Conservation (phyloP, 2,113 vertebrate genomes). For the Cricetomys ansorgei region DNA sequence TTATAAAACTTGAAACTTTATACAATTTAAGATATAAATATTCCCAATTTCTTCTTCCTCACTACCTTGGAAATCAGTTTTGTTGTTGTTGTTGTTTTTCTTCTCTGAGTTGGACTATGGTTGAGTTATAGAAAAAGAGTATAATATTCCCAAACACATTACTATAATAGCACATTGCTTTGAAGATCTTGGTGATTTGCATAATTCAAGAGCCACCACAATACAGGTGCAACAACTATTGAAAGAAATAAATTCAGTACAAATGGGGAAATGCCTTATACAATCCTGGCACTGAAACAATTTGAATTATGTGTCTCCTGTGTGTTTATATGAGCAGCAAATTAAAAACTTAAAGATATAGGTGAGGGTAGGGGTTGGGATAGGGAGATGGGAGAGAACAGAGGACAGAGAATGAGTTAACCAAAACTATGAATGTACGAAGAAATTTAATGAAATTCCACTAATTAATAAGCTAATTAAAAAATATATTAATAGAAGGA, state of each 20-base stretch:
- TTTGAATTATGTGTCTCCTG: background rate
- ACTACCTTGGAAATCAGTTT: background rate
- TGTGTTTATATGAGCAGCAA: conserved; percentile 35
- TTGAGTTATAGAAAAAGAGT: background rate
- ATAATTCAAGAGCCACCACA: conserved; percentile 39
- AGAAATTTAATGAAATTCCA: background rate
- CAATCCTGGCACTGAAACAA: background rate
- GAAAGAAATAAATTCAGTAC: background rate
- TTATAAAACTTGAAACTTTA: background rate
- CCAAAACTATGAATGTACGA: background rate
- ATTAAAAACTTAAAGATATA: background rate
- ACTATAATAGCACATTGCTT: conserved; percentile 47
- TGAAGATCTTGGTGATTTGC: conserved; percentile 38
- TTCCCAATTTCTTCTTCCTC: background rate
- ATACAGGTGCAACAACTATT: background rate
- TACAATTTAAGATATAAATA: background rate
- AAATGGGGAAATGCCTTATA: background rate
- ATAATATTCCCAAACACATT: conserved; percentile 18
- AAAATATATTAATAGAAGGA: background rate
- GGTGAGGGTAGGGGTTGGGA: no score
- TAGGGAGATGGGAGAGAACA: background rate
- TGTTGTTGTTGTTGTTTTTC: no score
- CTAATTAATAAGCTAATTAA: background rate
- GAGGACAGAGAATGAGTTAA: background rate
- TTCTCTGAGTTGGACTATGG: background rate